Percentiles rank a stretch among this genome's conserved stretches.
phyloP scores from a whole-genome alignment of 1,140 invertebrate genomes.

The Aporrectodea caliginosa region DNA sequence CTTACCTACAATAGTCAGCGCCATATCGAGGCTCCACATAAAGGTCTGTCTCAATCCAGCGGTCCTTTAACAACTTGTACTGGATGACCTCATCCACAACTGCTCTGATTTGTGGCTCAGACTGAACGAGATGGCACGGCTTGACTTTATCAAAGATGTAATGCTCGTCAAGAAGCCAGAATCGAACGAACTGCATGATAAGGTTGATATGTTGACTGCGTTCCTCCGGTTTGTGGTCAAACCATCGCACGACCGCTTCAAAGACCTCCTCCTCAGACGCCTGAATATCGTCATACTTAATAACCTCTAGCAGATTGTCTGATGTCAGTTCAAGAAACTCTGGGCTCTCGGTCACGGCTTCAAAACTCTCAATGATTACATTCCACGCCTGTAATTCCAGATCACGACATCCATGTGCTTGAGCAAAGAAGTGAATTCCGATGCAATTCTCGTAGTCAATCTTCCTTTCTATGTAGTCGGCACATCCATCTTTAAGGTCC shows the following conservation, averaged over 20 bases:
- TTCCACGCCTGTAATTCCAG: constrained; percentile 17
- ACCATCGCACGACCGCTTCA: constrained; percentile 55
- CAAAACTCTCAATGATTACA: constrained; percentile 16
- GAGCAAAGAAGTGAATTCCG: constrained; percentile 27
- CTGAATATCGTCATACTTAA: constrained; percentile 54
- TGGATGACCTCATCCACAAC: constrained; percentile 21
- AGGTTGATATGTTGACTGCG: constrained; percentile 31
- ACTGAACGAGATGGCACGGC: constrained; percentile 43
- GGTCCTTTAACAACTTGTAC: constrained; percentile 11
- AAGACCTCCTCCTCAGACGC: constrained; percentile 59
- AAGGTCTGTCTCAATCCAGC: constrained; percentile 12
- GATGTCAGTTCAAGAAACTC: constrained; percentile 17
- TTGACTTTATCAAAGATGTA: constrained; percentile 58
- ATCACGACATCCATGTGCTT: constrained; percentile 16
- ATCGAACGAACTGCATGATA: constrained; percentile 56
- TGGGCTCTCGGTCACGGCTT: background rate
- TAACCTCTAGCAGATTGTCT: constrained; percentile 54
- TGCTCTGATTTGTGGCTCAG: constrained; percentile 1
- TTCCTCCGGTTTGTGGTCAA: constrained; percentile 48
- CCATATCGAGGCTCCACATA: constrained; percentile 19
- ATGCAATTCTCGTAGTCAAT: constrained; percentile 22
- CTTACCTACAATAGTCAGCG: constrained; percentile 6
- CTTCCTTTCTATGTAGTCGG: constrained; percentile 20
- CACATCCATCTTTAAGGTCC: constrained; percentile 17
- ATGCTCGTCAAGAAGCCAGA: constrained; percentile 57